Percentiles rank a stretch among this genome's conserved stretches.
phyloP scores from a whole-genome alignment of 2,888 invertebrate genomes.

The Hoplodrina blanda region DNA sequence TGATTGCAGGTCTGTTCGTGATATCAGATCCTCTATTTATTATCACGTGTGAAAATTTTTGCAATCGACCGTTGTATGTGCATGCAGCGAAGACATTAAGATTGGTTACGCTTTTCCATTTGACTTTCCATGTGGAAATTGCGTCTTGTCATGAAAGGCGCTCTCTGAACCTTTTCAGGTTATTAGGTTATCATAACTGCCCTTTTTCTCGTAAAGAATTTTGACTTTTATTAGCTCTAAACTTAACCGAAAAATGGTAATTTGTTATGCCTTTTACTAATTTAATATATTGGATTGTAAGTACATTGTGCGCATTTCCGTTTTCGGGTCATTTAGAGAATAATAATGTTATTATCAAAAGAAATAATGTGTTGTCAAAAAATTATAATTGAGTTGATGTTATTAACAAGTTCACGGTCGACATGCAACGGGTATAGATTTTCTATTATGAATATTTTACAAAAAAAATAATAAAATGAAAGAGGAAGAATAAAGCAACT shows the following conservation, averaged over 20 bases:
- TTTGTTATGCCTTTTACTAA: conserved; percentile 51
- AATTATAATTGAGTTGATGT: background rate
- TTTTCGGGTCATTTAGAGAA: conserved; percentile 11
- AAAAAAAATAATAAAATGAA: background rate
- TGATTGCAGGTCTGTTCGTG: conserved; percentile 48
- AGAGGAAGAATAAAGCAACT: background rate
- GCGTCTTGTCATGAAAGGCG: conserved; percentile 88
- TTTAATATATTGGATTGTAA: conserved; percentile 49
- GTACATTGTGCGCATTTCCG: conserved; percentile 37
- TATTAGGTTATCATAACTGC: conserved; percentile 84
- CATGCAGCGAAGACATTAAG: conserved; percentile 87
- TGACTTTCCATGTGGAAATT: conserved; percentile 86
- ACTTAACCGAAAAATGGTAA: conserved; percentile 55
- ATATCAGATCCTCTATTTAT: conserved; percentile 68
- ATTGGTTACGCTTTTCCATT: conserved; percentile 87
- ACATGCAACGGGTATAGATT: background rate
- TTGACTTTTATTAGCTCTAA: conserved; percentile 71
- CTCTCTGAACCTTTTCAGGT: conserved; percentile 81
- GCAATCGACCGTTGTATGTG: conserved; percentile 78
- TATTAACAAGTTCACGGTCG: background rate
- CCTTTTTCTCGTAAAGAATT: conserved; percentile 71
- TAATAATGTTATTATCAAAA: background rate
- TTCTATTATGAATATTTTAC: background rate
- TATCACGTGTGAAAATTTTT: conserved; percentile 79
- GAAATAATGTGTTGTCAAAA: background rate